These are phyloP conservation scores for Chloroclysta siterata DNA, from an alignment of 2,888 invertebrate species.

Conservation along the genomic window DNA sequence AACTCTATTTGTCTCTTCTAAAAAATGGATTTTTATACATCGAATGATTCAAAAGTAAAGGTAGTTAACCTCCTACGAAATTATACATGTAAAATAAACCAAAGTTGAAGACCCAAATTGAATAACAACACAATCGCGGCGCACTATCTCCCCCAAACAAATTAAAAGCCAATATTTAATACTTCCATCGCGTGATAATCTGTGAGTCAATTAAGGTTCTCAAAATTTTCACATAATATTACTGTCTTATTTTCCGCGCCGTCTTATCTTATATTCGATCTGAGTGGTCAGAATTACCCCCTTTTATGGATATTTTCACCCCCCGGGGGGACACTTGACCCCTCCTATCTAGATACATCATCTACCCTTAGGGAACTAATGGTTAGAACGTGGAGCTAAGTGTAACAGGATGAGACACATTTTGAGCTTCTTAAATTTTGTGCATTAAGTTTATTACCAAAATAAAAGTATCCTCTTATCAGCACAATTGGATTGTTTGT, in stretches of 20 bases:
- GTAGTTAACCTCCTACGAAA: background rate
- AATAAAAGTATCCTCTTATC: background rate
- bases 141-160: slow-evolving; percentile 58
- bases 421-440: background rate
- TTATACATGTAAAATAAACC: slow-evolving; percentile 20
- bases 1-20: too few relatives aligned
- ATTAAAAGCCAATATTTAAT: slow-evolving; percentile 76
- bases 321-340: slow-evolving; percentile 83
- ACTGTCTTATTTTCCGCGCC: slow-evolving; percentile 79
- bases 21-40: background rate
- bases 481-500: too few relatives aligned
- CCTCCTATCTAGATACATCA: slow-evolving; percentile 80
- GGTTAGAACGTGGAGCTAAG: slow-evolving; percentile 60
- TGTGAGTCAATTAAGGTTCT: slow-evolving; percentile 78
- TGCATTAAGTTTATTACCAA: background rate
- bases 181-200: slow-evolving; percentile 69
- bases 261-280: slow-evolving; percentile 77
- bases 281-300: slow-evolving; percentile 80
- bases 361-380: slow-evolving; percentile 82
- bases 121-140: slow-evolving; percentile 50
- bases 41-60: too few relatives aligned
- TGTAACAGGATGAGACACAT: slow-evolving; percentile 52
- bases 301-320: slow-evolving; percentile 81
- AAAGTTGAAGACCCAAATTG: slow-evolving; percentile 28
- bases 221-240: slow-evolving; percentile 77